phyloP scores from a whole-genome alignment of 2,797 vertebrate genomes.

The Anomalospiza imberbis region DNA sequence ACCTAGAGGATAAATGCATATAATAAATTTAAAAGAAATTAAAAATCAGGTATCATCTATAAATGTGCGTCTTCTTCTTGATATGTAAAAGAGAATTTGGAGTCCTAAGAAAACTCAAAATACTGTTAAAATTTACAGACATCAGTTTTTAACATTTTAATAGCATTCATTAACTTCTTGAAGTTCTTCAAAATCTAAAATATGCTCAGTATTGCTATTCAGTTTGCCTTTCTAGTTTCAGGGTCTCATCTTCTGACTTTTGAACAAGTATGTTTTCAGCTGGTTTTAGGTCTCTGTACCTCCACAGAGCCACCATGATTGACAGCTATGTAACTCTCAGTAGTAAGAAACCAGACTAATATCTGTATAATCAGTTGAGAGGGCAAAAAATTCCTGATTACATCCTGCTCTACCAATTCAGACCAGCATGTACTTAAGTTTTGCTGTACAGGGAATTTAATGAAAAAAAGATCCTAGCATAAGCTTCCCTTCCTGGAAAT shows the following conservation, averaged over 20 bases:
- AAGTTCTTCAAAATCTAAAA: not conserved
- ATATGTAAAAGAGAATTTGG: not conserved
- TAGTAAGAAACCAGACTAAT: not conserved
- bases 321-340: not conserved
- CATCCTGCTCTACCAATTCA: not conserved
- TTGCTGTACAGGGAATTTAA: not conserved
- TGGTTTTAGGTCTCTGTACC: not conserved
- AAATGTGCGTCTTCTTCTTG: not conserved
- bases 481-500: not conserved
- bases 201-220: not conserved
- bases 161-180: not conserved
- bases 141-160: not conserved
- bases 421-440: not conserved
- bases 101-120: not conserved
- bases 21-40: not conserved
- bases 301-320: not conserved
- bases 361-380: not conserved
- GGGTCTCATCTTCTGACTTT: not conserved
- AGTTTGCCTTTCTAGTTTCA: not conserved
- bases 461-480: not conserved
- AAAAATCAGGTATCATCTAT: not conserved
- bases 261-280: not conserved
- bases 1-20: not conserved
- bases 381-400: not conserved
- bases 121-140: not conserved